Conservation (phyloP, 2,888 invertebrate genomes). For the Tromatobia lineatoria region DNA sequence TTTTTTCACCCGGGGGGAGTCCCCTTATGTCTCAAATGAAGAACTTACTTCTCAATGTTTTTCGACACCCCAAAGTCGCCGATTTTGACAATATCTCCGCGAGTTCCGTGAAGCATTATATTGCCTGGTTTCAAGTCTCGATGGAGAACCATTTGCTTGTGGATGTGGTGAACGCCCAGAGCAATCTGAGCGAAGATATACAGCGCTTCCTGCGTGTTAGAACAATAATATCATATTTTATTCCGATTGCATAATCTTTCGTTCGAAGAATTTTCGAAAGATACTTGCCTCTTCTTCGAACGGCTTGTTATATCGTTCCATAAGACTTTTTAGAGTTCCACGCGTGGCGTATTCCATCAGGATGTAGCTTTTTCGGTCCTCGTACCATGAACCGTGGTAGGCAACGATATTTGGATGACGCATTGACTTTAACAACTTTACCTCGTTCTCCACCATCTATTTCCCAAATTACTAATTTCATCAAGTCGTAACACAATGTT, state of each 20-base stretch:
- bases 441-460: slow-evolving; percentile 78
- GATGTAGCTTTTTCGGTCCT: slow-evolving; percentile 86
- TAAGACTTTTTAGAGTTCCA: slow-evolving; percentile 91
- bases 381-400: slow-evolving; percentile 81
- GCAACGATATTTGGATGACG: slow-evolving; percentile 82
- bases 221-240: slow-evolving; percentile 52
- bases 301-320: slow-evolving; percentile 85
- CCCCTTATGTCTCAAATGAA: too few species aligned
- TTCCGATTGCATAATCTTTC: slow-evolving; percentile 23
- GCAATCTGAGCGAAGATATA: slow-evolving; percentile 90
- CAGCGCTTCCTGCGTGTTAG: slow-evolving; percentile 76
- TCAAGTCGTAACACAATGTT: neutral
- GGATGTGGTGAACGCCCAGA: slow-evolving; percentile 93
- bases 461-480: neutral
- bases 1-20: too few species aligned
- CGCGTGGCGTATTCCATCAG: slow-evolving; percentile 95
- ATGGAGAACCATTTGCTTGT: slow-evolving; percentile 92
- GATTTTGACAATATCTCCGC: slow-evolving; percentile 91
- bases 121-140: slow-evolving; percentile 95
- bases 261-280: neutral
- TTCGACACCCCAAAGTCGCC: slow-evolving; percentile 95
- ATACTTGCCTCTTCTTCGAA: slow-evolving; percentile 77
- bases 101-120: slow-evolving; percentile 91
- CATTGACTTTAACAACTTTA: slow-evolving; percentile 78
- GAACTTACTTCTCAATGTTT: slow-evolving; percentile 83